Base-by-base conservation (phyloP, 2,797 vertebrate genomes). In the Brotula barbata region DNA sequence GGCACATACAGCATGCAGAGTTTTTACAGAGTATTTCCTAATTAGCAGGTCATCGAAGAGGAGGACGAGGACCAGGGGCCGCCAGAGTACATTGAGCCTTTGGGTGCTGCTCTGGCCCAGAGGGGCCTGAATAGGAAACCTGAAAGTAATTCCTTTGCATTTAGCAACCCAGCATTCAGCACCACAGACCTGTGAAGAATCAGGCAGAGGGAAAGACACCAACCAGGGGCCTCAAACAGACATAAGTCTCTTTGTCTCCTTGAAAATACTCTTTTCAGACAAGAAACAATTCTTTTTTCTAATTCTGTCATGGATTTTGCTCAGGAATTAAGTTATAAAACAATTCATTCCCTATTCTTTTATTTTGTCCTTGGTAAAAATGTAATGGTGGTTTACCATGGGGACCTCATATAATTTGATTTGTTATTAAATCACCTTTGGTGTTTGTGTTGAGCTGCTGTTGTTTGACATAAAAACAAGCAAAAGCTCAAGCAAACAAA, bases 161-260 rank as follows among this genome's bases (percentile, higher is more conserved):
- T 85, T 47, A 51, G 2, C 54, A 96, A 95, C 74, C 75, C 55
- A 0, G 47, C 61, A n/a, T 88, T 95, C 70, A 81, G 81, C 81
- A 94, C 93, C 55, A 94, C 92, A 0, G 93, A 97, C 51, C 72
- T 98, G 72, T 98, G 77, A 91, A 34, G 5, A 7, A 23, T 55
- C 42, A 13, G n/a, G n/a, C 16, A 12, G 34, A 44, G 0, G 17
- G 7, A 21, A 7, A 43, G 40, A 54, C n/a, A 13, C 5, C 22
- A 34, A 40, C 43, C 45, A 41, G 2, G 43, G 25, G 44, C 45
- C 22, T 57, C 14, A 48, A 21, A 55, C 23, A 50, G 43, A 42
- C 46, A 31, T 1, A 43, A 14, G 17, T 48, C 44, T 56, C 5
- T 63, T 47, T 56, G 48, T 66, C 55, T 51, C 75, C 11, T 47